A percentile compares a stretch with the other conserved stretches of the same genome.
Conservation (phyloP, 2,797 vertebrate genomes). For the Dendrocincla fuliginosa region DNA sequence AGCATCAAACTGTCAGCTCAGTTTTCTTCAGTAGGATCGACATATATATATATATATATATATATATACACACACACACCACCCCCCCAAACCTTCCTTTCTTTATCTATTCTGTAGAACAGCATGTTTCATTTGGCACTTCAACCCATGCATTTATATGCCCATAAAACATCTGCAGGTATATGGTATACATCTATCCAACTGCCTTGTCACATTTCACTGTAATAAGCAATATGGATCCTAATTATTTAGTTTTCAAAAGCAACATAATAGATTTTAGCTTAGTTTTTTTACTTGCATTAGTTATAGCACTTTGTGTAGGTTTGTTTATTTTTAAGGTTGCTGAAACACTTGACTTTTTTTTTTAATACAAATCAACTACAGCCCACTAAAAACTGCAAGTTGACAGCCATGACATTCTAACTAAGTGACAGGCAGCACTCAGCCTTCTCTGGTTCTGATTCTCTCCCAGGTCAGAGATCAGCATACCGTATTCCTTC, state of each 20-base stretch:
- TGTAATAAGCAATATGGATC: not conserved
- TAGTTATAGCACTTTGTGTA: not conserved
- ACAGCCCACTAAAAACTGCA: not conserved
- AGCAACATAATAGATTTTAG: not conserved
- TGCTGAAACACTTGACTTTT: not conserved
- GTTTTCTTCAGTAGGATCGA: not conserved
- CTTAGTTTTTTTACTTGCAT: not conserved
- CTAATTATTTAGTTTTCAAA: not conserved
- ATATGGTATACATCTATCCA: not conserved
- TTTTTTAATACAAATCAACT: not conserved
- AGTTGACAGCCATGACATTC: not conserved
- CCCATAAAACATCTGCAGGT: not conserved
- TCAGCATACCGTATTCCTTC: not conserved
- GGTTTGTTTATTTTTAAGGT: not conserved
- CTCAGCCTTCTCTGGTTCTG: not conserved
- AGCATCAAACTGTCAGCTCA: not conserved
- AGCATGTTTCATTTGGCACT: not conserved
- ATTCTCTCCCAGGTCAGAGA: not conserved
- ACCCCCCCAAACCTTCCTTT: not conserved
- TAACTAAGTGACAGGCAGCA: not conserved
- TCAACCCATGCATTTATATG: not conserved
- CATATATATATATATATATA: not conserved
- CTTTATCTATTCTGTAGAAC: not conserved
- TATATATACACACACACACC: accelerated
- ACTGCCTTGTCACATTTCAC: not conserved